Percentiles rank a stretch among this genome's conserved stretches.
phyloP scores from a whole-genome alignment of 2,888 invertebrate species.

The Synergus japonicus region DNA sequence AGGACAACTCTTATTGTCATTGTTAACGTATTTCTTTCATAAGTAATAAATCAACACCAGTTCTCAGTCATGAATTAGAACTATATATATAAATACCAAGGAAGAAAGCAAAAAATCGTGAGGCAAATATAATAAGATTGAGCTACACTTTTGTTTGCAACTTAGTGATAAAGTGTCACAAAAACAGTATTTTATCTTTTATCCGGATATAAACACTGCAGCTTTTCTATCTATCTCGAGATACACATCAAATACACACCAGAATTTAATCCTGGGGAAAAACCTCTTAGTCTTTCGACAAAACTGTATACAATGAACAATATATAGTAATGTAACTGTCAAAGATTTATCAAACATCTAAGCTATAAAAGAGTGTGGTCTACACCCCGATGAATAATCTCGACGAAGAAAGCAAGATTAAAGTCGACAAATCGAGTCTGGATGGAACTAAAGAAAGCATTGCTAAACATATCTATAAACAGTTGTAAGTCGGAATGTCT shows the following conservation, averaged over 20 bases:
- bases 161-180: too few species aligned
- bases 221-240: too few species aligned
- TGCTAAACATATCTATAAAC: slow-evolving; percentile 14
- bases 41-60: slow-evolving; percentile 8
- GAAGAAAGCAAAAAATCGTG: neutral
- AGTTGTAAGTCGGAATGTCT: neutral
- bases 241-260: neutral
- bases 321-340: neutral
- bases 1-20: slow-evolving; percentile 2
- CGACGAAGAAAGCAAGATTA: slow-evolving; percentile 1
- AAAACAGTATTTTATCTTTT: too few species aligned
- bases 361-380: neutral
- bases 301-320: neutral
- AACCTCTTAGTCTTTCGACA: neutral
- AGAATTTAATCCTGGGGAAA: neutral
- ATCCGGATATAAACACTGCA: too few species aligned
- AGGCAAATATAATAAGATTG: neutral
- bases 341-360: neutral
- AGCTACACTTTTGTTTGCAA: neutral
- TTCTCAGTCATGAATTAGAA: slow-evolving; percentile 1
- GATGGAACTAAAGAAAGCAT: neutral
- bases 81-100: neutral
- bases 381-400: slow-evolving; percentile 12
- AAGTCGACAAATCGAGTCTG: neutral
- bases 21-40: slow-evolving; percentile 20